A percentile compares a stretch with the other conserved stretches of the same genome.
These are phyloP conservation scores for Oreochromis aureus DNA, from an alignment of 2,113 vertebrate species.

Conservation along the genomic window DNA sequence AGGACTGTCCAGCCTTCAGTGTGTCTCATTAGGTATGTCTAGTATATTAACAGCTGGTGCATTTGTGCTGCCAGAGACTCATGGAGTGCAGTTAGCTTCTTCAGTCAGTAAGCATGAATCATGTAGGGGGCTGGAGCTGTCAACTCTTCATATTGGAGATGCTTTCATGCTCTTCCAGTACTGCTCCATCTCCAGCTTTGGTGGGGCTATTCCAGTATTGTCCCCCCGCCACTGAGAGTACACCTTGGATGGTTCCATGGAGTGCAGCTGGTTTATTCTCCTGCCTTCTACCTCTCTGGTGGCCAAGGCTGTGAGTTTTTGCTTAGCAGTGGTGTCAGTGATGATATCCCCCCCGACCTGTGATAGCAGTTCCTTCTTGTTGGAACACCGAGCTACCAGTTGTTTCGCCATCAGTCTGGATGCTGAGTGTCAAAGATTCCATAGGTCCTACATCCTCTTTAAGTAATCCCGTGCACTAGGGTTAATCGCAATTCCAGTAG, in stretches of 20 bases:
- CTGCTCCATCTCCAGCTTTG: background rate
- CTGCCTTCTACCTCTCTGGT: background rate
- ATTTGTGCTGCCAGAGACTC: background rate
- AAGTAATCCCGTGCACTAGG: accelerated
- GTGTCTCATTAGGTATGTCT: background rate
- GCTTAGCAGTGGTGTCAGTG: background rate
- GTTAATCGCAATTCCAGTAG: background rate
- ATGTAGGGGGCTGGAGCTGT: background rate
- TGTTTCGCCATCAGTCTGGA: background rate
- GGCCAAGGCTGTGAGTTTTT: background rate
- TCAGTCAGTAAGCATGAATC: background rate
- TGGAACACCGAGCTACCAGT: background rate
- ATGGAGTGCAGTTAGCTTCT: background rate
- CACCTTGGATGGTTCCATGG: background rate
- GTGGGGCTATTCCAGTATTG: background rate
- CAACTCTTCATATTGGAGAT: background rate
- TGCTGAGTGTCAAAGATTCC: background rate
- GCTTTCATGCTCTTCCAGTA: background rate
- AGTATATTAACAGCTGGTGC: background rate
- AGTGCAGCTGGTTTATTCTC: background rate
- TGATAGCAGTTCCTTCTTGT: background rate
- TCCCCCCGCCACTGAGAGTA: background rate
- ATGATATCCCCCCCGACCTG: background rate
- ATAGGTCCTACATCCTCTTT: background rate
- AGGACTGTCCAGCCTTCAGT: background rate